Evolutionary conservation across 2,113 vertebrate genomes (phyloP).

Genomic region (Brienomyrus longianalis): DNA sequence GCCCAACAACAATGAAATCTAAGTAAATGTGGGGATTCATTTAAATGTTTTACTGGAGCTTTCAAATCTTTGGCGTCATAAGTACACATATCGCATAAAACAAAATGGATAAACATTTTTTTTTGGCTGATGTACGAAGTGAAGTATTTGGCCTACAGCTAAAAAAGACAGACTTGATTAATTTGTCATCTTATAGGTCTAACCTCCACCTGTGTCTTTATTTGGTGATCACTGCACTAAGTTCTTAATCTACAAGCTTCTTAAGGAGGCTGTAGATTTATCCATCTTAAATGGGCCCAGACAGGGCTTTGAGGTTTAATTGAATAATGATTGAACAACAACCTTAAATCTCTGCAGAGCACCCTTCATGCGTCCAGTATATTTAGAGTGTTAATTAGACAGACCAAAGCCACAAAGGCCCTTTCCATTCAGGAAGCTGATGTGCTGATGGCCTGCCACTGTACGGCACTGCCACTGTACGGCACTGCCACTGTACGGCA

Average conservation of each 20-base stretch:
- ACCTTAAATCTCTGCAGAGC: slow-evolving; percentile 18
- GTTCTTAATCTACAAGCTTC: slow-evolving; percentile 15
- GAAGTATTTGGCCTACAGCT: background rate
- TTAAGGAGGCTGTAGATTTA: slow-evolving; percentile 15
- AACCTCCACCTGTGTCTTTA: background rate
- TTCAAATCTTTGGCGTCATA: background rate
- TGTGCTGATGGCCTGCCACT: background rate
- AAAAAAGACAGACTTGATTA: background rate
- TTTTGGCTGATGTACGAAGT: background rate
- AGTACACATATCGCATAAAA: too few species aligned
- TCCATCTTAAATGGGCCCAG: slow-evolving; percentile 22
- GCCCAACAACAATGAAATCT: background rate
- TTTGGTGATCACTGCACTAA: slow-evolving; percentile 7
- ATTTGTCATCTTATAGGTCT: slow-evolving; percentile 1
- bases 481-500: background rate
- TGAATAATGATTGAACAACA: slow-evolving; percentile 21
- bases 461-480: background rate
- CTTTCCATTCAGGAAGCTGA: background rate
- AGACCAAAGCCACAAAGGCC: slow-evolving; percentile 5
- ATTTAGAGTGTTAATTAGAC: slow-evolving; percentile 17
- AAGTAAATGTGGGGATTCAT: background rate
- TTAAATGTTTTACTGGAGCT: background rate
- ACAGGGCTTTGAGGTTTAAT: slow-evolving; percentile 16
- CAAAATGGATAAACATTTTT: background rate
- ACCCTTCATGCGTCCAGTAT: background rate